These are phyloP conservation scores for Temnothorax unifasciatus DNA, from an alignment of 2,888 invertebrate species.

Conservation along the genomic window DNA sequence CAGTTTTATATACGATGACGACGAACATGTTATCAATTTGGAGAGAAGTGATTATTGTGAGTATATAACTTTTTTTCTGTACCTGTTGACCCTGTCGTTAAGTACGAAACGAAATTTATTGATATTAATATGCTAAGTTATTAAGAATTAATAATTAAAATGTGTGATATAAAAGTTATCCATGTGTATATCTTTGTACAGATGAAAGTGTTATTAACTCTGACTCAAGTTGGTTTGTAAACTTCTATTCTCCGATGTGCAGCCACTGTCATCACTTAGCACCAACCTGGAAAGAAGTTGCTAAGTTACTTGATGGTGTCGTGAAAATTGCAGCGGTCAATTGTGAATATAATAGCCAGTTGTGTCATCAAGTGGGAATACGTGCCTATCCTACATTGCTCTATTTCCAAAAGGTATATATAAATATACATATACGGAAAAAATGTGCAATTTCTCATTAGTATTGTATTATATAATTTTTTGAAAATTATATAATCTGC, in stretches of 20 bases:
- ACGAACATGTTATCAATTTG: constrained; percentile 93
- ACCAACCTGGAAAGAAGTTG: constrained; percentile 93
- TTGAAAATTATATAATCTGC: constrained; percentile 14
- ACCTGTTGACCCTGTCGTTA: neutral
- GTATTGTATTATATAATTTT: neutral
- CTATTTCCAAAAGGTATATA: constrained; percentile 89
- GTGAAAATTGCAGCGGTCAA: constrained; percentile 94
- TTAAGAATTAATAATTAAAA: neutral
- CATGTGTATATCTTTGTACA: constrained; percentile 73
- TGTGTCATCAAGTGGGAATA: constrained; percentile 92
- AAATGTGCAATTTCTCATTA: constrained; percentile 3
- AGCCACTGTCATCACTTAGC: constrained; percentile 94
- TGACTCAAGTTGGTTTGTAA: constrained; percentile 93
- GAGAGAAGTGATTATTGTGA: constrained; percentile 92
- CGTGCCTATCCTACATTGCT: constrained; percentile 92
- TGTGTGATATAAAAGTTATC: neutral
- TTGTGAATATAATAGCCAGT: constrained; percentile 93
- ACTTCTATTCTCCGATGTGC: constrained; percentile 95
- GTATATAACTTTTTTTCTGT: constrained; percentile 73
- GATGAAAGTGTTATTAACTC: constrained; percentile 87
- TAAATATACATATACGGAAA: constrained; percentile 73
- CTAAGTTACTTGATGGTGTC: constrained; percentile 92
- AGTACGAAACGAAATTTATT: neutral
- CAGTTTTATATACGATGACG: constrained; percentile 95
- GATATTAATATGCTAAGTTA: neutral